A percentile compares a stretch with the other conserved stretches of the same genome.
These are phyloP conservation scores for Mechanitis messenoides DNA, from an alignment of 2,888 invertebrate genomes.

Conservation along the genomic window DNA sequence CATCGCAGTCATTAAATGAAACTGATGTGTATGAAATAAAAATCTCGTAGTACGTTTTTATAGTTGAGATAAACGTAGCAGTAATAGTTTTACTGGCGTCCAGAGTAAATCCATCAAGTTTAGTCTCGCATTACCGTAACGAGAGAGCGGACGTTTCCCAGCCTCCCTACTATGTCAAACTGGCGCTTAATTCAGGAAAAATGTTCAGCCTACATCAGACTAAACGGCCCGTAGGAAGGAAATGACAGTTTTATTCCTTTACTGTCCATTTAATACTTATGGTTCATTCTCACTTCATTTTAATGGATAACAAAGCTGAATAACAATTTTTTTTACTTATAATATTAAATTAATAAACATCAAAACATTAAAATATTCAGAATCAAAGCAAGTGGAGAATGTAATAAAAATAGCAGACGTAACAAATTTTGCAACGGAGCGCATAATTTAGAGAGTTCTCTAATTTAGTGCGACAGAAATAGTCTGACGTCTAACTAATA, in stretches of 20 bases:
- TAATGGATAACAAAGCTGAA: slow-evolving; percentile 6
- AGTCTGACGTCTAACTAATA: slow-evolving; percentile 33
- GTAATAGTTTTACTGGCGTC: slow-evolving; percentile 27
- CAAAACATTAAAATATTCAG: background rate
- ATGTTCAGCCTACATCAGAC: slow-evolving; percentile 17
- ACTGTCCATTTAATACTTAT: slow-evolving; percentile 5
- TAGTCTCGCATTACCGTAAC: slow-evolving; percentile 52
- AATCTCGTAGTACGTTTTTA: slow-evolving; percentile 14
- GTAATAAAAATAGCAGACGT: background rate
- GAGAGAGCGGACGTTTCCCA: slow-evolving; percentile 34
- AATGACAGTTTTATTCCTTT: slow-evolving; percentile 3
- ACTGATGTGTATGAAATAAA: slow-evolving; percentile 10
- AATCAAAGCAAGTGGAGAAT: background rate
- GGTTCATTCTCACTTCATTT: slow-evolving; percentile 2
- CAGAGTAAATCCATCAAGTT: slow-evolving; percentile 46
- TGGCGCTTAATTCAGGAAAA: slow-evolving; percentile 27
- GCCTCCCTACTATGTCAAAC: slow-evolving; percentile 26
- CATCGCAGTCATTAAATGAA: background rate
- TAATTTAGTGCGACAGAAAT: slow-evolving; percentile 30
- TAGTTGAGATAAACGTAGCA: slow-evolving; percentile 28
- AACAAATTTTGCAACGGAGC: slow-evolving; percentile 14
- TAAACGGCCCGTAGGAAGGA: background rate
- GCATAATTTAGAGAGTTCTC: slow-evolving; percentile 24
- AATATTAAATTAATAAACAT: background rate
- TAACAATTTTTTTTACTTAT: background rate